Percentiles rank a stretch among this genome's conserved stretches.
Conservation (phyloP, 2,797 vertebrate genomes). For the Lophotriccus pileatus region DNA sequence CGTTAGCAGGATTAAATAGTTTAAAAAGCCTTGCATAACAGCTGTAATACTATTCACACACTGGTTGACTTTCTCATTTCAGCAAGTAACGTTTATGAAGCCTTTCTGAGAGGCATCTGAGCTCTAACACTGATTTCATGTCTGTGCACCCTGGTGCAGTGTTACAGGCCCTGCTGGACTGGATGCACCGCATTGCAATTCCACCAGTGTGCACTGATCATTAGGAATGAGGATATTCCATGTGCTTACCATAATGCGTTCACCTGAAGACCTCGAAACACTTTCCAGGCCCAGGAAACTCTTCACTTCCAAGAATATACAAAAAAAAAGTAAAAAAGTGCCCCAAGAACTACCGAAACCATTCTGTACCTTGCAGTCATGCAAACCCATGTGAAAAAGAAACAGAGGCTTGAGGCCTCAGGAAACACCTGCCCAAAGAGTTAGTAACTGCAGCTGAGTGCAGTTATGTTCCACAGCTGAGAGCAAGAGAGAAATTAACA, state of each 20-base stretch:
- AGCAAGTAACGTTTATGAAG: accelerated
- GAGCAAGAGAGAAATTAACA: not conserved
- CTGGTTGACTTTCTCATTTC: not conserved
- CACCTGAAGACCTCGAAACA: not conserved
- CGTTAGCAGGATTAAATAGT: not conserved
- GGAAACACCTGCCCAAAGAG: not conserved
- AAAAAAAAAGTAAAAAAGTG: not conserved
- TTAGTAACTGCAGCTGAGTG: not conserved
- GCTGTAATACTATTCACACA: not conserved
- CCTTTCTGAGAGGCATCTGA: not conserved
- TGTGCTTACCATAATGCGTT: not conserved
- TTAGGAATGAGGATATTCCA: not conserved
- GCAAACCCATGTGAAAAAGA: not conserved
- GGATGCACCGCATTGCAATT: not conserved
- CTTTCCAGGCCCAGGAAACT: not conserved
- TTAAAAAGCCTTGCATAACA: not conserved
- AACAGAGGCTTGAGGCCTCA: not conserved
- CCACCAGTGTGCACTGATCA: not conserved
- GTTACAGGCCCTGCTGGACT: not conserved
- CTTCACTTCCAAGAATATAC: not conserved
- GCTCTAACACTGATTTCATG: not conserved
- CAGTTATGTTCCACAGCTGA: not conserved
- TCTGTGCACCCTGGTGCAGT: not conserved
- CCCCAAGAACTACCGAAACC: not conserved
- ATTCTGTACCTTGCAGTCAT: not conserved